Evolutionary conservation across 2,797 vertebrate genomes (phyloP).

Genomic region (Channallabes apus): DNA sequence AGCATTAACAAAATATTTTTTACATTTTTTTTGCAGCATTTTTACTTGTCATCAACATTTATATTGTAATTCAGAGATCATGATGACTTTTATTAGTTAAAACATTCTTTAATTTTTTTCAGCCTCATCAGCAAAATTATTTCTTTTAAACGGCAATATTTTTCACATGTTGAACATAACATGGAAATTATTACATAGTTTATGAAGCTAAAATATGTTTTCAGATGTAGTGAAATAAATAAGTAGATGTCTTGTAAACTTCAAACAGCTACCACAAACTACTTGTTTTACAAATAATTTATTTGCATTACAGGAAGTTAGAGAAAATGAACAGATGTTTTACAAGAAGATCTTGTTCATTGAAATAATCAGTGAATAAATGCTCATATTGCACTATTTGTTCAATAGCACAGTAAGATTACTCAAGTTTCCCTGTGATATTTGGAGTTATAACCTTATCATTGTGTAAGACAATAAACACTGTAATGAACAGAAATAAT

Average conservation of each 20-base stretch:
- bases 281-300: conserved; percentile 19
- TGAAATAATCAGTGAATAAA: conserved; percentile 4
- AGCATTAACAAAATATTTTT: neutral
- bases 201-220: neutral
- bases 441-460: neutral
- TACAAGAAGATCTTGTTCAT: neutral
- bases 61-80: neutral
- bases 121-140: neutral
- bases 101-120: conserved; percentile 3
- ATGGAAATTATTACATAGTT: neutral
- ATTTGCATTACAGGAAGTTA: neutral
- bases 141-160: neutral
- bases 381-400: neutral
- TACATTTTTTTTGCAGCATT: neutral
- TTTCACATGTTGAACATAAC: neutral
- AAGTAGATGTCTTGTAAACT: neutral
- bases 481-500: neutral
- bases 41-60: conserved; percentile 2
- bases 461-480: neutral
- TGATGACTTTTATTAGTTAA: neutral
- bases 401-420: neutral
- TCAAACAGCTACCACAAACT: neutral
- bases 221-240: conserved; percentile 27
- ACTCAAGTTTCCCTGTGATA: too few species aligned
- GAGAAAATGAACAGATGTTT: neutral